Percentiles rank a stretch among this genome's conserved stretches.
These are phyloP conservation scores for Catajapyx aquilonaris DNA, from an alignment of 1,140 invertebrate genomes.

Conservation along the genomic window DNA sequence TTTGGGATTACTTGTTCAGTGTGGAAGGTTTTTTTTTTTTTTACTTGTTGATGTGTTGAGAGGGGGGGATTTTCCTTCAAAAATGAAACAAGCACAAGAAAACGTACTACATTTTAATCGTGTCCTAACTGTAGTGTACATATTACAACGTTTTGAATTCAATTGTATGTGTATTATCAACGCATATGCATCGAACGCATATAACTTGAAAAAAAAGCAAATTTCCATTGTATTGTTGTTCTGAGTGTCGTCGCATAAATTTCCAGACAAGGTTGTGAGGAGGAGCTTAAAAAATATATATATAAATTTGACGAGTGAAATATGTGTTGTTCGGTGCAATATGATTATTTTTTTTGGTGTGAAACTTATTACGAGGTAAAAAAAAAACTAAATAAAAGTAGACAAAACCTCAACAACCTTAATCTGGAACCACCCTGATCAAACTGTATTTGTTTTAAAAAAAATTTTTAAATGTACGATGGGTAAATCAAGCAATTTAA, in stretches of 20 bases:
- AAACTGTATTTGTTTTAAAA: background rate
- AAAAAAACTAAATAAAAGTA: background rate
- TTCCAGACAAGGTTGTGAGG: background rate
- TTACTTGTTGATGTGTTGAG: too few relatives aligned
- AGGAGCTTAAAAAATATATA: background rate
- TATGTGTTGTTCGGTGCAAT: background rate
- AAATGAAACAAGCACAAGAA: too few relatives aligned
- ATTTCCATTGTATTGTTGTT: too few relatives aligned
- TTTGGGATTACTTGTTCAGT: too few relatives aligned
- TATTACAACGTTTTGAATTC: too few relatives aligned
- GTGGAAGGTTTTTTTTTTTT: too few relatives aligned
- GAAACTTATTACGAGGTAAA: background rate
- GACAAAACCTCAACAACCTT: slow-evolving; percentile 1
- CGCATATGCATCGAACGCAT: too few relatives aligned
- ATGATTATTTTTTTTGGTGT: background rate
- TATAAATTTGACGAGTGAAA: background rate
- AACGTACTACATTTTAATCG: too few relatives aligned
- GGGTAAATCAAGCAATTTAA: background rate
- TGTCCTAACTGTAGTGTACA: too few relatives aligned
- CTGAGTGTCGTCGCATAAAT: background rate
- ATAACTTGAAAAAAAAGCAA: too few relatives aligned
- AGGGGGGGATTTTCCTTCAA: too few relatives aligned
- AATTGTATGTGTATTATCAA: too few relatives aligned
- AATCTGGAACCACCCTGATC: slow-evolving; percentile 6
- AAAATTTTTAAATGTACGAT: slow-evolving; percentile 1